Base-by-base conservation (phyloP, 1,140 invertebrate genomes). In the Centruroides vittatus region DNA sequence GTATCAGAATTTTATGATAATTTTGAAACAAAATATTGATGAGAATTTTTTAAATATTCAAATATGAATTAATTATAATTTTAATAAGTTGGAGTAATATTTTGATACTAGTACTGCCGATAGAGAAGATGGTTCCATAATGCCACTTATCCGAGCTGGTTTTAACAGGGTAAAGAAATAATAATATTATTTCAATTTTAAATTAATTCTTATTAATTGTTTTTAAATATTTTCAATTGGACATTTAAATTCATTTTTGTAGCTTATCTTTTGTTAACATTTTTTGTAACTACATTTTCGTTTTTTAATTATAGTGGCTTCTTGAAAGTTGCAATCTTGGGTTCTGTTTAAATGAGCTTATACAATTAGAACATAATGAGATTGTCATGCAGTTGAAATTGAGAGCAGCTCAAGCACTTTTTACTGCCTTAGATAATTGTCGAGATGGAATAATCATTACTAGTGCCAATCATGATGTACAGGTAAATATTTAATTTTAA, bases 391-490 rank as follows among this genome's bases (percentile, higher is more conserved):
- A 73, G 50, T 70, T 75, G 5, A 78, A 82, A 71, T 72, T 84
- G 47, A 71, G 77, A 35, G 78, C 80, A 5, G 76, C 83, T 3
- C 81, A 85, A 67, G 85, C 87, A n/a, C 78, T 94, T 3, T 85
- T 90, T 61, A 81, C 85, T 23, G 89, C 90, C 35, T 77, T 93
- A 46, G 88, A 94, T 69, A 82, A 84, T 67, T 88, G 87, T 66
- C 79, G 82, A 59, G 90, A 94, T 72, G 81, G 90, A 67, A 83
- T 96, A 10, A 84, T 92, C 58, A 84, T 96, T 54, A 93, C 89
- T 41, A 86, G 92, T 72, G 82, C 86, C 65, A 79, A 85, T 64
- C 84, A 88, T 70, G 80, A 83, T 71, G 84, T 93, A 72, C 85
- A 92, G 79, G 88, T 90, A 75, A 77, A 41, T 41, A 41, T 41